These are phyloP conservation scores for Marmota flaviventris DNA, from an alignment of 2,113 vertebrate species.

Conservation along the genomic window DNA sequence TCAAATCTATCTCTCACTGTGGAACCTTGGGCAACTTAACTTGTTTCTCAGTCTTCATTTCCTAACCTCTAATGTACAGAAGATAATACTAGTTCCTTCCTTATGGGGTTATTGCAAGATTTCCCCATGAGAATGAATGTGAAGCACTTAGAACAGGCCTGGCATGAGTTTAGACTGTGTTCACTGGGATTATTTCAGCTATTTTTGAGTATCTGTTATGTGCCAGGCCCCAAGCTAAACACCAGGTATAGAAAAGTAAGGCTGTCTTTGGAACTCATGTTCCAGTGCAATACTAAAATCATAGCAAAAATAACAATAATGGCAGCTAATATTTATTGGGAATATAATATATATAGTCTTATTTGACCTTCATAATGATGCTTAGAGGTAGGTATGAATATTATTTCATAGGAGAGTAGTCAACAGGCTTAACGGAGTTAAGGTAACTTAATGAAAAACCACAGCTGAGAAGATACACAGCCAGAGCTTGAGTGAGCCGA, in stretches of 20 bases:
- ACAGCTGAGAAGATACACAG: background rate
- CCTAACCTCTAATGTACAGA: background rate
- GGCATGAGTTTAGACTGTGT: background rate
- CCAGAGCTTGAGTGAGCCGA: background rate
- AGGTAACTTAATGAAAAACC: background rate
- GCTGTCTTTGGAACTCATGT: background rate
- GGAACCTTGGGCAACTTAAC: background rate
- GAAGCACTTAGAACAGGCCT: background rate
- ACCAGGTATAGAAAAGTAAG: background rate
- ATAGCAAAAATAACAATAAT: background rate
- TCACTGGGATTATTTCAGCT: background rate
- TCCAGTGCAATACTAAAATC: background rate
- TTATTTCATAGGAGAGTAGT: background rate
- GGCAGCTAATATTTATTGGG: background rate
- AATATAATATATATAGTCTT: background rate
- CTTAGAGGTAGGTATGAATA: background rate
- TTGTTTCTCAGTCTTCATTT: background rate
- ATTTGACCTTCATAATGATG: conserved; percentile 17
- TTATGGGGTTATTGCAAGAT: background rate
- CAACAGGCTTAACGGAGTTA: background rate
- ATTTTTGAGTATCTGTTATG: background rate
- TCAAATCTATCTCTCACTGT: background rate
- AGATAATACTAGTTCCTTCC: background rate
- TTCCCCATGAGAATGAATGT: background rate
- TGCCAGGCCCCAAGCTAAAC: background rate